These are phyloP conservation scores for Rhopilema esculentum DNA, from an alignment of 30 jellyfish, hydroid and myxozoan species.

Conservation along the genomic window DNA sequence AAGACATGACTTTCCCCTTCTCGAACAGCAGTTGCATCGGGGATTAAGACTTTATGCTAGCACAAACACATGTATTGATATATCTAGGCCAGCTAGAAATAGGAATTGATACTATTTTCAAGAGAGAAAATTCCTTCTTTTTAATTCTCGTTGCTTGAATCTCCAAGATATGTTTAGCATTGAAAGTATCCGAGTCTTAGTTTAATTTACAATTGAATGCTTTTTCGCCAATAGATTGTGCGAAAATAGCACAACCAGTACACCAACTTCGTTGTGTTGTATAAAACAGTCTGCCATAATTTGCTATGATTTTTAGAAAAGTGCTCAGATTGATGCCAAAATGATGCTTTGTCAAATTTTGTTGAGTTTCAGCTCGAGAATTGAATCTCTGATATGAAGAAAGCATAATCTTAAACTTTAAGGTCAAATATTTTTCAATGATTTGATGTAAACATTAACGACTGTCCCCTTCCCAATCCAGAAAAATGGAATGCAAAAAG, in stretches of 20 bases:
- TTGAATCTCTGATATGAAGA: too few species aligned
- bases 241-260: background rate
- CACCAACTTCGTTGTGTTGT: background rate
- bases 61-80: background rate
- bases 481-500: too few species aligned
- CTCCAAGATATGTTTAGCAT: background rate
- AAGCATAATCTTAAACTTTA: too few species aligned
- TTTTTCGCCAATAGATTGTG: background rate
- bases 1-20: background rate
- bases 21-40: background rate
- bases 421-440: too few species aligned
- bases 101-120: background rate
- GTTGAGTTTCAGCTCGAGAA: too few species aligned
- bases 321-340: too few species aligned
- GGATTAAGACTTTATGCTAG: background rate
- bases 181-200: background rate
- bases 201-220: background rate
- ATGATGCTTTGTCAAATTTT: too few species aligned
- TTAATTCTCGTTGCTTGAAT: background rate
- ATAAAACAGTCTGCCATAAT: background rate
- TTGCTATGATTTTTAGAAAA: too few species aligned
- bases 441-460: too few species aligned
- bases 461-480: too few species aligned
- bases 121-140: background rate
- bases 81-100: background rate